Evolutionary conservation across 1,140 invertebrate genomes (phyloP), one percentile per base, ranked within the genome.

Genomic region (Pentalonia nigronervosa): DNA sequence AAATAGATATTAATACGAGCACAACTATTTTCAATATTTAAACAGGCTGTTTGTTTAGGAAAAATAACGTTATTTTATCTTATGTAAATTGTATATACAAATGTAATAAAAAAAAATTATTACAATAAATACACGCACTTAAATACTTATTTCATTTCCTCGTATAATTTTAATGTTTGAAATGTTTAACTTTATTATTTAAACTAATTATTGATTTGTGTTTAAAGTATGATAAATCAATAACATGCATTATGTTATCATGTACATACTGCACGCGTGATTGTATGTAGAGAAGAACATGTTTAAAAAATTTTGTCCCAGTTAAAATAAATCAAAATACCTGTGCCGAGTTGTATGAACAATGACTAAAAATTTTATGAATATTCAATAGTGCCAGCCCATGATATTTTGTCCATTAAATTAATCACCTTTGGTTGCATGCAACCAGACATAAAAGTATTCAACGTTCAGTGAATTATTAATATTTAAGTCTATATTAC

Each of bases 91-190:
- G 30, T 76, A n/a, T 17, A 76, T 34, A 21, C 23, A 6, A 76
- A 76, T 11, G 60, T 34, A 76, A 76, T 76, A 76, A 7, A 17
- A 76, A n/a, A 7, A 7, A n/a, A 30, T 76, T 76, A 34, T 76
- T 76, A n/a, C 60, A 76, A n/a, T n/a, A n/a, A n/a, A 76, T 76
- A 76, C 60, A 76, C 25, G 25, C 60, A 76, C 60, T 76, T 76
- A n/a, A 76, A 76, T 76, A 76, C n/a, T 76, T 76, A 76, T 76
- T 76, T 76, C n/a, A 76, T 76, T 30, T n/a, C 30, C 60, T 76
- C 60, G 17, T 76, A n/a, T 6, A n/a, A n/a, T 17, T 4, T 76
- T 76, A n/a, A 76, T 76, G n/a, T 4, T 14, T 76, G n/a, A 30
- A 76, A 17, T 76, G 60, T n/a, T 76, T 14, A 76, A 76, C n/a